phyloP scores from a whole-genome alignment of 2,797 vertebrate genomes.

The Argya squamiceps region DNA sequence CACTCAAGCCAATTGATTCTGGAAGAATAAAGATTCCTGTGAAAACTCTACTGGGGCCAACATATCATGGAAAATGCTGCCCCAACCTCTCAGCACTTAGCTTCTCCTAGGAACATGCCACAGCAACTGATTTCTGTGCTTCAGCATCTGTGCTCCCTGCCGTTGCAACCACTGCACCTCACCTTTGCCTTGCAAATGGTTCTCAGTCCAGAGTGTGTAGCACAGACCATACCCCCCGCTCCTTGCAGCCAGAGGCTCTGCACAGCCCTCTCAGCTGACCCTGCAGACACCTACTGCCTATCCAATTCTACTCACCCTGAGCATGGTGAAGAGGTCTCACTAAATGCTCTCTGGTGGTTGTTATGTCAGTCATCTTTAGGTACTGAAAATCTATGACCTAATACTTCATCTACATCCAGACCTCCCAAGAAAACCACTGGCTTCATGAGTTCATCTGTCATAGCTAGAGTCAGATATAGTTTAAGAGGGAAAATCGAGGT shows the following conservation, averaged over 20 bases:
- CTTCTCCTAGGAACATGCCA: background rate
- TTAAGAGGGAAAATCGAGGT: background rate
- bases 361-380: background rate
- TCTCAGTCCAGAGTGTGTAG: background rate
- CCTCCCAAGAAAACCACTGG: background rate
- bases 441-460: background rate
- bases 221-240: background rate
- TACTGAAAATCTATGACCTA: background rate
- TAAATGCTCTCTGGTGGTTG: background rate
- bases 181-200: background rate
- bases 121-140: background rate
- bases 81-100: background rate
- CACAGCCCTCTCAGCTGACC: background rate
- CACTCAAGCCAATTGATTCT: conserved; percentile 67
- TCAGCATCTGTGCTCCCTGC: background rate
- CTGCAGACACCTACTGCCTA: background rate
- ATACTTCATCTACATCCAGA: background rate
- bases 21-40: background rate
- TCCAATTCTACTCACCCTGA: background rate
- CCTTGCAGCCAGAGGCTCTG: background rate
- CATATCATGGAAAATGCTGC: background rate
- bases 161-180: background rate
- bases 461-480: background rate
- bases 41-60: background rate
- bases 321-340: background rate